A percentile compares a stretch with the other conserved stretches of the same genome.
phyloP scores from a whole-genome alignment of 30 jellyfish, hydroid and myxozoan species.

The Chrysaora quinquecirrha region DNA sequence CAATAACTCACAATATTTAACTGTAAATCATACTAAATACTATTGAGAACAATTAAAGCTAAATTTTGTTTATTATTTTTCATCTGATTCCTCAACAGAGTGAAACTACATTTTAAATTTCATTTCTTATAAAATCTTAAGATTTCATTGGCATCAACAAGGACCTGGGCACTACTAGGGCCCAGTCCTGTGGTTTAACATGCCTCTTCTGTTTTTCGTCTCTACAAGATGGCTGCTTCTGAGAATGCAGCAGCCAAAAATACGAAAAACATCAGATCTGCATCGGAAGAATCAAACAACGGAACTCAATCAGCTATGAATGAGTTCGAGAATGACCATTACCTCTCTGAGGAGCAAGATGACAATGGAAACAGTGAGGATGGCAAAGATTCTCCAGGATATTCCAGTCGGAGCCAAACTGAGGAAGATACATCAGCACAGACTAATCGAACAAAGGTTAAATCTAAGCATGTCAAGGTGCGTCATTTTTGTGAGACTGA shows the following conservation, averaged over 20 bases:
- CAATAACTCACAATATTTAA: no score
- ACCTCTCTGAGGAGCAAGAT: neutral
- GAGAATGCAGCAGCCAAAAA: neutral
- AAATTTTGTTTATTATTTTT: no score
- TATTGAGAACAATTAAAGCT: no score
- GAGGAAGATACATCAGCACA: neutral
- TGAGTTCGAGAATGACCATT: neutral
- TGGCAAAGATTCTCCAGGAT: neutral
- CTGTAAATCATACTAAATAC: no score
- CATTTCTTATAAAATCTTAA: neutral
- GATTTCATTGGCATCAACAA: neutral
- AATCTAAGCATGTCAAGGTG: neutral
- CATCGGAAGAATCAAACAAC: neutral
- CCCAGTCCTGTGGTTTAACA: neutral
- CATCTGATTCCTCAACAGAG: no score
- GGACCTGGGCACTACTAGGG: neutral
- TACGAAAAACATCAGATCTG: neutral
- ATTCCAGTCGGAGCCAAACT: neutral
- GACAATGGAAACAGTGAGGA: neutral
- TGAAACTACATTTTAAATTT: no score
- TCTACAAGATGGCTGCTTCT: neutral
- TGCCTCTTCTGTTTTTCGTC: neutral
- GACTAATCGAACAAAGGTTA: neutral
- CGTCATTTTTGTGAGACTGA: neutral
- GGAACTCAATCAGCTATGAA: neutral